Percentiles rank a stretch among this genome's conserved stretches.
These are phyloP conservation scores for Percina caprodes DNA, from an alignment of 2,113 vertebrate genomes.

Conservation along the genomic window DNA sequence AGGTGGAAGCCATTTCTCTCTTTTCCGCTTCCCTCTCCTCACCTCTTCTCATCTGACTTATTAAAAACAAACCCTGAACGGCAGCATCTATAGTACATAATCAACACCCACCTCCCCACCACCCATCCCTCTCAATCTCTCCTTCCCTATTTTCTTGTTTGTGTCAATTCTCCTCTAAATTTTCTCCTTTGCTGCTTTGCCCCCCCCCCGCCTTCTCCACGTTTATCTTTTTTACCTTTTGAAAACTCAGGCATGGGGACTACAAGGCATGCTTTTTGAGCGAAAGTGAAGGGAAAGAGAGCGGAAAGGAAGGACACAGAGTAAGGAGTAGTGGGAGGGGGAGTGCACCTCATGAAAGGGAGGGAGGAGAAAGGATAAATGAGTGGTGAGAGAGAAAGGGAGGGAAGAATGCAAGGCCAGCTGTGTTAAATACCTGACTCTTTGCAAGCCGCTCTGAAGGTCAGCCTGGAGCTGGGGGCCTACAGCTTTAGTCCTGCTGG, in stretches of 20 bases:
- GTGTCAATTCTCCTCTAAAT: conserved; percentile 76
- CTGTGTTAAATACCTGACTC: conserved; percentile 90
- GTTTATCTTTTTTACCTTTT: conserved; percentile 72
- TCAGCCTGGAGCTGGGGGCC: conserved; percentile 80
- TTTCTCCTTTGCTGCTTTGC: conserved; percentile 76
- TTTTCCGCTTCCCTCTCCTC: conserved; percentile 59
- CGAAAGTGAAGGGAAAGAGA: conserved; percentile 72
- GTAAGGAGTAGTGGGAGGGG: conserved; percentile 2
- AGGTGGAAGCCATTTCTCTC: conserved; percentile 87
- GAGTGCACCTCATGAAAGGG: conserved; percentile 73
- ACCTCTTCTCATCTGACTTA: conserved; percentile 70
- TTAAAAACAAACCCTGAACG: conserved; percentile 60
- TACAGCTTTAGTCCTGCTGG: conserved; percentile 82
- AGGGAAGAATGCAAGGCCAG: conserved; percentile 86
- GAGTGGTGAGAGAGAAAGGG: conserved; percentile 67
- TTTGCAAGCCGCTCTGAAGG: conserved; percentile 81
- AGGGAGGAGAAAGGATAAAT: conserved; percentile 77
- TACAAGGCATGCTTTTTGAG: conserved; percentile 82
- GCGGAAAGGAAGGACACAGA: conserved; percentile 56
- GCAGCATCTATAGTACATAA: conserved; percentile 68
- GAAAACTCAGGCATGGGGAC: conserved; percentile 80
- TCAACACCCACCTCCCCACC: conserved; percentile 35
- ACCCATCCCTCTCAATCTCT: conserved; percentile 47
- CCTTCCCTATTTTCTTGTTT: conserved; percentile 79
- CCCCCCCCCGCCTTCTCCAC: conserved; percentile 69